These are phyloP conservation scores for Cariama cristata DNA, from an alignment of 2,113 vertebrate species.

Conservation along the genomic window DNA sequence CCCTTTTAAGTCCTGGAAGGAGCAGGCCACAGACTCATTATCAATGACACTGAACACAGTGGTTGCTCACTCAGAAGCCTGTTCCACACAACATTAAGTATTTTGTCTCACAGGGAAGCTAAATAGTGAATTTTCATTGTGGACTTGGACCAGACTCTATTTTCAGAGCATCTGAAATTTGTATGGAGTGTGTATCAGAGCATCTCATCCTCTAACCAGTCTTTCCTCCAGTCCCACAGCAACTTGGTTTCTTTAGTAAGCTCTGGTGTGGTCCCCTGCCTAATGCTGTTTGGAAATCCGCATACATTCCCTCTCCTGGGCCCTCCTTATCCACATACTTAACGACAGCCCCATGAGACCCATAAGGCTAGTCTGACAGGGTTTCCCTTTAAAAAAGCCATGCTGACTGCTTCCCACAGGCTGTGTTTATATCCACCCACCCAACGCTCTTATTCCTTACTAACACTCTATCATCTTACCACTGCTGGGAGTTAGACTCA, in stretches of 20 bases:
- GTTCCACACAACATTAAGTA: not conserved
- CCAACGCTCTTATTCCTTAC: not conserved
- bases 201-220: not conserved
- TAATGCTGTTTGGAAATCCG: not conserved
- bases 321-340: not conserved
- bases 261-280: not conserved
- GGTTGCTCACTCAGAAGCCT: not conserved
- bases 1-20: not conserved
- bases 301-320: accelerated
- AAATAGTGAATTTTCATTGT: not conserved
- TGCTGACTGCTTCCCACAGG: not conserved
- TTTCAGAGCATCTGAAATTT: not conserved
- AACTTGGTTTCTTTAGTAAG: not conserved
- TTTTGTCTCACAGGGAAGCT: not conserved
- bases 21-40: not conserved
- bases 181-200: not conserved
- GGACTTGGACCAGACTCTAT: not conserved
- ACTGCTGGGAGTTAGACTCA: not conserved
- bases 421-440: not conserved
- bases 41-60: accelerated
- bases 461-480: not conserved
- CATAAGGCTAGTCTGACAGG: not conserved
- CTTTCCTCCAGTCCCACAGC: not conserved
- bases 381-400: not conserved
- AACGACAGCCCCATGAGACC: not conserved